Percentiles rank a stretch among this genome's conserved stretches.
Conservation (phyloP, 1,140 invertebrate species). For the Acarapis woodi region DNA sequence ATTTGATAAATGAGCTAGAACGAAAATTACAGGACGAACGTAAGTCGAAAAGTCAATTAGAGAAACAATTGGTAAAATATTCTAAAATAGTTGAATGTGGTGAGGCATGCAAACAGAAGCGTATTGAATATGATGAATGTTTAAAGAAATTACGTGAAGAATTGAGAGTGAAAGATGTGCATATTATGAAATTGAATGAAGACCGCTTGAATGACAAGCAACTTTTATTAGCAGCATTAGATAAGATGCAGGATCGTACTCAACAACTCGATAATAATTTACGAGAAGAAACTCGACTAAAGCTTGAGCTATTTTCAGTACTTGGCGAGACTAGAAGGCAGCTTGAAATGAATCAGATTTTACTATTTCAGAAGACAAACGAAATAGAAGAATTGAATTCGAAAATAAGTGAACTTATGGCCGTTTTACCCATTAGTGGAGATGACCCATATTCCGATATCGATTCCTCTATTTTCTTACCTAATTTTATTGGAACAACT, state of each 20-base stretch:
- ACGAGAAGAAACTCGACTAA: conserved; percentile 76
- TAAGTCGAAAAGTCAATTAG: conserved; percentile 31
- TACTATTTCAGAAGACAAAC: too few species aligned
- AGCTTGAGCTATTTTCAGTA: conserved; percentile 80
- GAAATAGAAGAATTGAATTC: conserved; percentile 66
- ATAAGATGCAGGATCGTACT: conserved; percentile 56
- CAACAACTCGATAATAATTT: conserved; percentile 62
- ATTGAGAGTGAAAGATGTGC: conserved; percentile 41
- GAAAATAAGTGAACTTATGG: conserved; percentile 30
- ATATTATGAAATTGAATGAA: conserved; percentile 28
- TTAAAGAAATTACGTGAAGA: conserved; percentile 37
- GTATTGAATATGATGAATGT: conserved; percentile 45
- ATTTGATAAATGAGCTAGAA: conserved; percentile 38
- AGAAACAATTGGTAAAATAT: conserved; percentile 34
- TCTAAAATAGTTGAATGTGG: conserved; percentile 30
- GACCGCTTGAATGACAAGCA: conserved; percentile 44
- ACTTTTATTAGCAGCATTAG: conserved; percentile 43
- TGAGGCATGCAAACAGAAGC: conserved; percentile 36
- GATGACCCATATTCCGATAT: too few species aligned
- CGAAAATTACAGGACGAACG: conserved; percentile 53
- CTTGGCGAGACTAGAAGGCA: conserved; percentile 75
- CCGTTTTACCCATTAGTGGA: conserved; percentile 7
- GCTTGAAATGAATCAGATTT: conserved; percentile 67
- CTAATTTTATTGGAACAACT: too few species aligned
- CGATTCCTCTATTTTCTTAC: too few species aligned